These are phyloP conservation scores for Columba janthina DNA, from an alignment of 2,113 vertebrate species.

Conservation along the genomic window DNA sequence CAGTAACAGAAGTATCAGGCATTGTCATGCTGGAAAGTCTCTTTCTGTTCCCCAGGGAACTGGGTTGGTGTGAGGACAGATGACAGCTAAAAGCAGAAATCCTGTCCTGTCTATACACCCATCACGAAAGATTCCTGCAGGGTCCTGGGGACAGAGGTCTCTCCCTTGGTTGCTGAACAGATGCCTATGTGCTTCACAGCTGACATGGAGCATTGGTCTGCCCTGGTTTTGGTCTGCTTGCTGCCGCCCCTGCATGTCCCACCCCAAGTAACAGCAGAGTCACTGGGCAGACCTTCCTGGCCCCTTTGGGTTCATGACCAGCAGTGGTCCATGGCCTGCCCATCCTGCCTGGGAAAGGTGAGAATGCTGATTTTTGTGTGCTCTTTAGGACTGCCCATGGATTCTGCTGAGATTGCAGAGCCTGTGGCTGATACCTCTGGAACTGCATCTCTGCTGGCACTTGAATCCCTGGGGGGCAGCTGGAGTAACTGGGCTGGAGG, in stretches of 20 bases:
- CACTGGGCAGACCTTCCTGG: background rate
- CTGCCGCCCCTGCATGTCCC: background rate
- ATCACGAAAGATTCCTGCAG: background rate
- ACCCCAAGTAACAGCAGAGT: rapidly evolving
- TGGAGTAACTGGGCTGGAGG: background rate
- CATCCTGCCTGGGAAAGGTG: background rate
- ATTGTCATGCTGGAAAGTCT: background rate
- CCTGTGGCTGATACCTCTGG: background rate
- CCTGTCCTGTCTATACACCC: background rate
- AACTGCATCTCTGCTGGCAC: background rate
- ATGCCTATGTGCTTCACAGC: background rate
- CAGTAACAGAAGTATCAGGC: background rate
- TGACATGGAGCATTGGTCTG: background rate
- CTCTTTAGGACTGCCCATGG: background rate
- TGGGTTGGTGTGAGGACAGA: background rate
- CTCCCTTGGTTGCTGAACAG: background rate
- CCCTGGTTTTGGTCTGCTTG: background rate
- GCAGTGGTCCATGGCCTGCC: background rate
- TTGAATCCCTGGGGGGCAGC: background rate
- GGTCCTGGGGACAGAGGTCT: background rate
- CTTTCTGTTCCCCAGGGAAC: background rate
- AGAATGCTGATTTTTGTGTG: background rate
- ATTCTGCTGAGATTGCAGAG: background rate
- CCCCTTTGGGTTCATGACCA: rapidly evolving
- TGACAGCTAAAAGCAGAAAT: background rate